A percentile compares a stretch with the other conserved stretches of the same genome.
phyloP scores from a whole-genome alignment of 2,113 vertebrate genomes.

The Typhlomys cinereus region DNA sequence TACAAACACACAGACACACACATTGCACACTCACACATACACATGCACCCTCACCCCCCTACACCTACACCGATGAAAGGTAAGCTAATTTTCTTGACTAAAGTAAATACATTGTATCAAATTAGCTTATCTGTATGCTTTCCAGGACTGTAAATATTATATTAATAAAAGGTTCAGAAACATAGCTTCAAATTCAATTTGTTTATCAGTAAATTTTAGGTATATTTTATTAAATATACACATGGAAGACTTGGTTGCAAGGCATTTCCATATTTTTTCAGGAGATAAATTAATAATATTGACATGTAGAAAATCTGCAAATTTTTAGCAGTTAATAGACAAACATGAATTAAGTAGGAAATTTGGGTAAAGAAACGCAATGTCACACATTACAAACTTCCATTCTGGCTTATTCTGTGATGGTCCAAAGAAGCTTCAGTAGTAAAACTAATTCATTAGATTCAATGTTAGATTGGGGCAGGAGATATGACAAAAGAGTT shows the following conservation, averaged over 20 bases:
- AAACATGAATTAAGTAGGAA: background rate
- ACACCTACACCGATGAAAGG: background rate
- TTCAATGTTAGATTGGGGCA: too few species aligned
- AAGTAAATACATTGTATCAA: background rate
- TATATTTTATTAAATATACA: background rate
- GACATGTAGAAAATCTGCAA: background rate
- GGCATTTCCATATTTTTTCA: background rate
- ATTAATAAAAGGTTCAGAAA: background rate
- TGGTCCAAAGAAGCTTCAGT: background rate
- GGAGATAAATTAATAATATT: background rate
- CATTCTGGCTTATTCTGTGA: background rate
- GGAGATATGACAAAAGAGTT: too few species aligned
- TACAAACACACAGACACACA: background rate
- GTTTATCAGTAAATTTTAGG: background rate
- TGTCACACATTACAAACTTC: background rate
- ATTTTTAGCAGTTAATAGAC: background rate
- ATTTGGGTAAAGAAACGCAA: background rate
- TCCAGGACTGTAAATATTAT: background rate
- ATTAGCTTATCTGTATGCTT: background rate
- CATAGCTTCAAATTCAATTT: background rate
- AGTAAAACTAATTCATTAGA: background rate
- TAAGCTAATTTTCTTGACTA: background rate
- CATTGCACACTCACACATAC: too few species aligned
- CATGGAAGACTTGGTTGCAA: background rate
- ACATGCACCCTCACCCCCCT: too few species aligned